Conservation (phyloP, 53 echinoderm and acorn worm genomes). For the Holothuria scabra region DNA sequence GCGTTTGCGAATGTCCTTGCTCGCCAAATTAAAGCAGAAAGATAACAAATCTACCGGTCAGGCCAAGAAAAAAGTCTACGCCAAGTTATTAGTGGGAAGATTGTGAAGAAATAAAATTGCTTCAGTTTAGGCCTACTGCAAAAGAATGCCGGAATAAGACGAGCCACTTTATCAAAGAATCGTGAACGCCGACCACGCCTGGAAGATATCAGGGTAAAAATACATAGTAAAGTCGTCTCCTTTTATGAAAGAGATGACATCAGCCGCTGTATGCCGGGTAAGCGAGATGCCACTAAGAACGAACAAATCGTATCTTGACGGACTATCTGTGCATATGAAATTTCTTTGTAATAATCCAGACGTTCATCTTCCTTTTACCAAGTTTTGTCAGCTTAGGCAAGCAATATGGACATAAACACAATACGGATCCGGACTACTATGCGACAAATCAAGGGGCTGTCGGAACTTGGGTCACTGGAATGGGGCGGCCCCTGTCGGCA, state of each 20-base stretch:
- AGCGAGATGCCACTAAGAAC: conserved; percentile 44
- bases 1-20: conserved; percentile 7
- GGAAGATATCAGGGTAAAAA: not conserved
- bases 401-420: too few species aligned
- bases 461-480: too few species aligned
- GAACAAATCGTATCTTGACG: conserved; percentile 8
- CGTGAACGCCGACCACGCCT: conserved; percentile 16
- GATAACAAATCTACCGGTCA: not conserved
- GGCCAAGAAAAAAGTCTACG: conserved; percentile 16
- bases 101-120: conserved; percentile 38
- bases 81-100: conserved; percentile 18
- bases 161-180: conserved; percentile 9
- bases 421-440: too few species aligned
- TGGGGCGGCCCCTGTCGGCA: too few species aligned
- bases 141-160: conserved; percentile 1
- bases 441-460: too few species aligned
- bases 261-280: conserved; percentile 46
- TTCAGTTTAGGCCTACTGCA: not conserved
- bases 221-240: conserved; percentile 26
- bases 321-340: conserved; percentile 11
- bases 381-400: conserved; percentile 36
- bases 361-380: conserved; percentile 35
- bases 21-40: not conserved
- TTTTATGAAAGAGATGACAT: conserved; percentile 47
- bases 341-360: conserved; percentile 25